Conservation (phyloP, 2,888 invertebrate species). For the Acanthosepion lycidas region DNA sequence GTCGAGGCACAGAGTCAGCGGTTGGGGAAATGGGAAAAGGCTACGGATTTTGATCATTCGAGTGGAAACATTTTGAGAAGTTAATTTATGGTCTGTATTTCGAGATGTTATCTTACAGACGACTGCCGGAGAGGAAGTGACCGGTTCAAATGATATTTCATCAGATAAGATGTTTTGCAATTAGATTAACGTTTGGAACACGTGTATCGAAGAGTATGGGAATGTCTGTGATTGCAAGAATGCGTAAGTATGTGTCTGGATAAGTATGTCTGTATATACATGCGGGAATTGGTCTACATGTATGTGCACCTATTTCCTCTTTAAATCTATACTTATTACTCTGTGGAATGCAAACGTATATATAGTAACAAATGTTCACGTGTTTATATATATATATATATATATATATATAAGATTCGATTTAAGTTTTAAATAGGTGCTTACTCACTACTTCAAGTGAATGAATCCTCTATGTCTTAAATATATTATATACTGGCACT, state of each 20-base stretch:
- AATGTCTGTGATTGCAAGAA: background rate
- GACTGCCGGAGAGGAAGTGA: background rate
- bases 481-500: too few species aligned
- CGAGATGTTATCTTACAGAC: background rate
- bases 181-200: background rate
- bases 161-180: slow-evolving; percentile 13
- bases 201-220: background rate
- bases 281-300: too few species aligned
- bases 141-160: background rate
- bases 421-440: too few species aligned
- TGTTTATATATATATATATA: too few species aligned
- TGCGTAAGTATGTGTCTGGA: background rate
- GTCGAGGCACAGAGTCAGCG: background rate
- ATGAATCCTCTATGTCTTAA: too few species aligned
- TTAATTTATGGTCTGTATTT: slow-evolving; percentile 33
- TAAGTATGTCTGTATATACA: too few species aligned
- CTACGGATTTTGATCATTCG: slow-evolving; percentile 2
- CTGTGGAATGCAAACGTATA: too few species aligned
- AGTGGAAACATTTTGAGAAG: slow-evolving; percentile 33
- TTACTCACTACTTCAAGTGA: too few species aligned
- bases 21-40: background rate
- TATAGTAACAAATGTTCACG: too few species aligned
- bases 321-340: too few species aligned
- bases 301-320: too few species aligned
- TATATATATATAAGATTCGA: too few species aligned